Conservation (phyloP, 2,888 invertebrate genomes). For the Eustalomyia histrio region DNA sequence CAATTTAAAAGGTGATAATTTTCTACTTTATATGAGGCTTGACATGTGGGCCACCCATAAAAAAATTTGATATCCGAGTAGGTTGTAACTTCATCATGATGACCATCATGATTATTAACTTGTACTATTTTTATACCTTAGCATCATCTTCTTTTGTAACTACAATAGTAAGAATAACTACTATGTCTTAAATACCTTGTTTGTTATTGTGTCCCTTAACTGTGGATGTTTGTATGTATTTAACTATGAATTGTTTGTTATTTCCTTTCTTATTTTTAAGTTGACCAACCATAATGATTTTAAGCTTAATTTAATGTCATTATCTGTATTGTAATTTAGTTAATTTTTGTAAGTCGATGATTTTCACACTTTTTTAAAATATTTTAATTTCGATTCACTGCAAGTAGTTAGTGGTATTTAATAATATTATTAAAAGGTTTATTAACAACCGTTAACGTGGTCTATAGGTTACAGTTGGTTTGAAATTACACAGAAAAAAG, state of each 20-base stretch:
- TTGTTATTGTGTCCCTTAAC: background rate
- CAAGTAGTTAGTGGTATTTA: conserved; percentile 25
- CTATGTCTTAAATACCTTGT: background rate
- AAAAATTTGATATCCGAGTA: conserved; percentile 62
- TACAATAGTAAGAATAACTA: background rate
- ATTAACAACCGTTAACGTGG: background rate
- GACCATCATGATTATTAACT: conserved; percentile 19
- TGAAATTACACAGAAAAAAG: too few species aligned
- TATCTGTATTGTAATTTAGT: conserved; percentile 52
- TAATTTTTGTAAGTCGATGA: conserved; percentile 52
- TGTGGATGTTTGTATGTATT: background rate
- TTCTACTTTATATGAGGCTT: conserved; percentile 79
- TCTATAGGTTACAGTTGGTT: too few species aligned
- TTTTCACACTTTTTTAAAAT: conserved; percentile 55
- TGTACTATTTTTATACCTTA: background rate
- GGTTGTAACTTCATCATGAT: conserved; percentile 52
- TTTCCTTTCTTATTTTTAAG: background rate
- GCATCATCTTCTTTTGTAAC: background rate
- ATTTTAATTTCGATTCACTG: conserved; percentile 16
- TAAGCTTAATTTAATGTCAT: conserved; percentile 59
- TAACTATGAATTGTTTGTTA: background rate
- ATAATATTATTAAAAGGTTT: conserved; percentile 33
- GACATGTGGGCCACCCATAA: conserved; percentile 80
- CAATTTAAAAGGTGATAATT: conserved; percentile 80
- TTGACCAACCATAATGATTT: conserved; percentile 33